phyloP scores from a whole-genome alignment of 2,888 invertebrate species.

The Volucella zonaria region DNA sequence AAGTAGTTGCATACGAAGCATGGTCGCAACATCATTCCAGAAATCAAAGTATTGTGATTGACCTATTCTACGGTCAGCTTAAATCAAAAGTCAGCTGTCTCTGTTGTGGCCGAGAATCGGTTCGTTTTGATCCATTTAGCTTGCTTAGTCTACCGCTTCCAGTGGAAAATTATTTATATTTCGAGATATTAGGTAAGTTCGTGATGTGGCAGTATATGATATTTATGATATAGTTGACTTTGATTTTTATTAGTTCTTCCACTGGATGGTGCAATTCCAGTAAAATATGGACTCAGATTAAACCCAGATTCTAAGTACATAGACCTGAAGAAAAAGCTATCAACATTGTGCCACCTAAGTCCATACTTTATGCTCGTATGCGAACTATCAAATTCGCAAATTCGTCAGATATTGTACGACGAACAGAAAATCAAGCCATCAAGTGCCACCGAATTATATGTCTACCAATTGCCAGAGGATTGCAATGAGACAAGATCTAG shows the following conservation, averaged over 20 bases:
- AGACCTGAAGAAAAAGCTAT: constrained; percentile 89
- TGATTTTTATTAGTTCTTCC: constrained; percentile 85
- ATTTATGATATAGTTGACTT: neutral
- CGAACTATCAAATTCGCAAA: constrained; percentile 88
- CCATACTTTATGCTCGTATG: constrained; percentile 87
- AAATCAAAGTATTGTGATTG: constrained; percentile 94
- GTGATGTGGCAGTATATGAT: neutral
- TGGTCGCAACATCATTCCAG: constrained; percentile 92
- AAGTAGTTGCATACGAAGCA: constrained; percentile 88
- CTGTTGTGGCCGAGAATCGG: constrained; percentile 91
- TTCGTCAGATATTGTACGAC: constrained; percentile 85
- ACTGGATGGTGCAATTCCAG: constrained; percentile 92
- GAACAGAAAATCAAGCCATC: constrained; percentile 83
- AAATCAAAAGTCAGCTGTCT: constrained; percentile 93
- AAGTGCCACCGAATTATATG: constrained; percentile 85
- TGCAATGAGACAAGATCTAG: constrained; percentile 78
- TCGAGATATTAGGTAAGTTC: constrained; percentile 88
- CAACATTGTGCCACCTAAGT: constrained; percentile 85
- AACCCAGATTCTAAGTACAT: constrained; percentile 91
- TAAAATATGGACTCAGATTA: constrained; percentile 92
- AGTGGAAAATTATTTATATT: constrained; percentile 92
- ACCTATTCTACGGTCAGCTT: constrained; percentile 95
- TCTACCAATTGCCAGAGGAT: constrained; percentile 87
- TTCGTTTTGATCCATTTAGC: constrained; percentile 96
- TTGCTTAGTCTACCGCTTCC: constrained; percentile 94